Evolutionary conservation across 2,888 invertebrate species (phyloP), one percentile per base, ranked within the genome.

Genomic region (Rhagonycha fulva): DNA sequence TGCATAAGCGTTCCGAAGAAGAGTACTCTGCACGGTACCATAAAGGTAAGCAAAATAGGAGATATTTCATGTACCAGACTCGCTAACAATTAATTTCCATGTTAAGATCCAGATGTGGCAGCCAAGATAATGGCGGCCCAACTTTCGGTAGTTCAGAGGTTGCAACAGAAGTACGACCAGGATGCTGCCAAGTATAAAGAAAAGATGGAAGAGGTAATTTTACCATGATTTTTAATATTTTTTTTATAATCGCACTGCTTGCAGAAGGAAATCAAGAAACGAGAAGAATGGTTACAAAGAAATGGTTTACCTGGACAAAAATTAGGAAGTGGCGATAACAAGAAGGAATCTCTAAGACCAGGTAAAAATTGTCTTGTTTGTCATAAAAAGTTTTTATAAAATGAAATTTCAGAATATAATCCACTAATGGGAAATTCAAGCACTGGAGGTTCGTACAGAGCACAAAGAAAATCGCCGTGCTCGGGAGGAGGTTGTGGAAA

Each of bases 1-100:
- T 82, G 71, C 77, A 82, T 19, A 82, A 81, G 62, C 86, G 80
- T 75, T 86, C 85, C 10, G 87, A 89, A 30, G 79, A 81, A 24
- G 86, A 88, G 77, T 89, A 88, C 82, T 84, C 84, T 23, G 88
- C 87, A 24, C 88, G 88, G 80, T 89, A 89, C 82, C 88, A 89
- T 76, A 89, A 89, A 86, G 85, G 89, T 89, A 84, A 82, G 81
- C 76, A 47, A 47, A n/a, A n/a, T 19, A n/a, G 47, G n/a, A 47
- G 67, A 70, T 61, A 4, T 11, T 26, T 10, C 2, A 9, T 12
- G 5, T 61, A n/a, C n/a, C n/a, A n/a, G n/a, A n/a, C n/a, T n/a
- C n/a, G n/a, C n/a, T n/a, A 62, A 7, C 23, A n/a, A 66, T 66
- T n/a, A 24, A 24, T n/a, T 68, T 70, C 12, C 26, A 14, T 11